These are phyloP conservation scores for Mizuhopecten yessoensis DNA, from an alignment of 1,140 invertebrate genomes.

Conservation along the genomic window DNA sequence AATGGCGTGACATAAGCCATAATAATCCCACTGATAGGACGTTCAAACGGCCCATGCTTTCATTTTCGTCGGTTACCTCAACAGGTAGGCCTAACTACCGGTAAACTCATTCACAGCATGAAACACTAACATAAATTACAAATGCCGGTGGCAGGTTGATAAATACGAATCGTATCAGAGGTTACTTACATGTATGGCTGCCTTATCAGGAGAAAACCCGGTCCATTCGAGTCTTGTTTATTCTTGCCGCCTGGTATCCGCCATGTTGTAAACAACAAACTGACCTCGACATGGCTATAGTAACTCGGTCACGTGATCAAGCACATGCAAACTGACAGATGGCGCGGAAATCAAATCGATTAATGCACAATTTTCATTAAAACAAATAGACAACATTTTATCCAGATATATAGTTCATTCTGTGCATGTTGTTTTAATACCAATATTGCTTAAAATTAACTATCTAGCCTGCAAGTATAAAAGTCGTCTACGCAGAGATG, in stretches of 20 bases:
- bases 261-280: constrained; percentile 38
- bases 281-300: constrained; percentile 32
- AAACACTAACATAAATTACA: not conserved
- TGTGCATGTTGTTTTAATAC: too few species aligned
- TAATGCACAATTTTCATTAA: too few species aligned
- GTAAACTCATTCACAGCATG: not conserved
- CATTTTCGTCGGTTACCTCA: not conserved
- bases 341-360: not conserved
- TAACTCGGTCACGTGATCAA: constrained; percentile 37
- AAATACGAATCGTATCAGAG: not conserved
- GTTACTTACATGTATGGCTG: not conserved
- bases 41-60: not conserved
- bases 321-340: constrained; percentile 1
- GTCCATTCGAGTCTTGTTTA: constrained; percentile 38
- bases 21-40: not conserved
- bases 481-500: too few species aligned
- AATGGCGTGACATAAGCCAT: constrained; percentile 18
- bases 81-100: constrained; percentile 27
- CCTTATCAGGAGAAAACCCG: constrained; percentile 9
- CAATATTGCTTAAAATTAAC: too few species aligned
- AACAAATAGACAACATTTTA: too few species aligned
- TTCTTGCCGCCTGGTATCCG: constrained; percentile 28
- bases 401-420: too few species aligned
- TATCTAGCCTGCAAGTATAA: too few species aligned
- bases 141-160: not conserved